Evolutionary conservation across 2,113 vertebrate genomes (phyloP).

Genomic region (Pagrus major): DNA sequence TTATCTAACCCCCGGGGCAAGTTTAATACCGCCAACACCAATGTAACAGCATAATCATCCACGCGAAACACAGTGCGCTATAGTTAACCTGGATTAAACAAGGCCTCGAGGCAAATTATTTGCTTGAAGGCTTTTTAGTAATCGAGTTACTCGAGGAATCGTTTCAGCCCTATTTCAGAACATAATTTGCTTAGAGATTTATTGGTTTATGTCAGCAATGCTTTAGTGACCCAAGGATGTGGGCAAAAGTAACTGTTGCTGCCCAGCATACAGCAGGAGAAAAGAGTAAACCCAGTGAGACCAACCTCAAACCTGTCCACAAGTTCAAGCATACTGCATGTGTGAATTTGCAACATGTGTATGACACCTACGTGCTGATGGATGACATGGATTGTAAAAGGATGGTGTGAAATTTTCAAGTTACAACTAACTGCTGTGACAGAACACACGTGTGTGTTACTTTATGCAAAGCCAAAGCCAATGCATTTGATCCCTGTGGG

Average conservation of each 20-base stretch:
- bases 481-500: background rate
- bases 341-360: background rate
- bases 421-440: background rate
- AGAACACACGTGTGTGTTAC: background rate
- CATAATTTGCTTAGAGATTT: background rate
- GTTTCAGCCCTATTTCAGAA: background rate
- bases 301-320: background rate
- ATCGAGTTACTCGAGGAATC: too few species aligned
- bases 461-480: background rate
- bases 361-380: background rate
- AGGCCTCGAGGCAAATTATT: too few species aligned
- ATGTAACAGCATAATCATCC: too few species aligned
- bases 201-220: background rate
- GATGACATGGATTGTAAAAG: background rate
- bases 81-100: too few species aligned
- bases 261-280: background rate
- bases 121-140: too few species aligned
- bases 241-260: background rate
- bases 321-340: background rate
- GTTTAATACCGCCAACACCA: too few species aligned
- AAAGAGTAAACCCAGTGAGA: background rate
- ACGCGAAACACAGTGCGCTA: too few species aligned
- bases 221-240: background rate
- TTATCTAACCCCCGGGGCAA: too few species aligned
- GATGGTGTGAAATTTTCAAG: background rate